Evolutionary conservation across 2,797 vertebrate species (phyloP).

Genomic region (Semotilus atromaculatus): DNA sequence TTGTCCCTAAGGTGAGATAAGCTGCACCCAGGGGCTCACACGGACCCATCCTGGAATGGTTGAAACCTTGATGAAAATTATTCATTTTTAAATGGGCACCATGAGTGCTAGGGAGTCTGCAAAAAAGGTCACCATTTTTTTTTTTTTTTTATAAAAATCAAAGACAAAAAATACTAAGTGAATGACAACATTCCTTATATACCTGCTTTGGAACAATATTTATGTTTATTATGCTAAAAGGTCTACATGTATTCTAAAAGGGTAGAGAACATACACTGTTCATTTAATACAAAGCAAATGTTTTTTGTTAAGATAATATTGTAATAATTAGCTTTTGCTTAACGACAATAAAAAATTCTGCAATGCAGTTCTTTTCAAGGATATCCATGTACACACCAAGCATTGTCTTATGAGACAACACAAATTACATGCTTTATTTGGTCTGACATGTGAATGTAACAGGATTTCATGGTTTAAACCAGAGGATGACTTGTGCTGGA

Average conservation of each 20-base stretch:
- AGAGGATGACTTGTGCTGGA: neutral
- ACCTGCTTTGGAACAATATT: neutral
- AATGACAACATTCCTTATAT: neutral
- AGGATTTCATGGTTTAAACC: neutral
- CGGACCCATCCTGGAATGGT: neutral
- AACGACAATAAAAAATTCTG: neutral
- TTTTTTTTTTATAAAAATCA: neutral
- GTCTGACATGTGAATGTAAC: neutral
- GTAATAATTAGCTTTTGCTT: neutral
- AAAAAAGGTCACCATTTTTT: neutral
- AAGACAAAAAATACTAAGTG: neutral
- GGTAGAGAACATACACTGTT: neutral
- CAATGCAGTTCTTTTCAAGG: neutral
- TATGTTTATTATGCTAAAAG: neutral
- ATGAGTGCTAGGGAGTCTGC: neutral
- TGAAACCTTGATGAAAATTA: neutral
- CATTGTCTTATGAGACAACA: neutral
- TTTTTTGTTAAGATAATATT: neutral
- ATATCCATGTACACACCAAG: neutral
- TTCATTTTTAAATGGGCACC: neutral
- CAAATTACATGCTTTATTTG: neutral
- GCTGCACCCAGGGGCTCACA: neutral
- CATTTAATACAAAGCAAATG: neutral
- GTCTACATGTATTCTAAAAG: neutral
- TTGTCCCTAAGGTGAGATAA: constrained; percentile 19